Evolutionary conservation across 2,888 invertebrate species (phyloP), one percentile per base, ranked within the genome.

Genomic region (Apodemia duryi): DNA sequence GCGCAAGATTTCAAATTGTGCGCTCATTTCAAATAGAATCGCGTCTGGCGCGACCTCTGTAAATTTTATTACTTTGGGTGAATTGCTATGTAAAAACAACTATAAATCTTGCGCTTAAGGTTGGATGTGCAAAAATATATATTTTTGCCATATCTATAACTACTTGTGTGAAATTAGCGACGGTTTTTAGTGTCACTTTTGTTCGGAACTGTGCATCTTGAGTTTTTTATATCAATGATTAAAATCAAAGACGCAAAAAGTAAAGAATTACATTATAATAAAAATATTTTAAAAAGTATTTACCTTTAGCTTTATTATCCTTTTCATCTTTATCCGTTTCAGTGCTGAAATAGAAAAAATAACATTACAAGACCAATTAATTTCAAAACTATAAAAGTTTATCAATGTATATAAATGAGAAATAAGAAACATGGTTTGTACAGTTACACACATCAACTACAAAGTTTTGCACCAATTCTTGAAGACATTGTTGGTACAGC

Each of bases 381-480:
- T 41, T 61, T 46, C 13, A 51, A 51, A n/a, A 21, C 51, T 51
- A 21, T 21, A 6, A n/a, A 21, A 62, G n/a, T 43, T 43, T 28
- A 43, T 13, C 6, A 46, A 62, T 63, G 28, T 52, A 32, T 5
- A n/a, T 61, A 57, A 57, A 43, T 35, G 41, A 54, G 28, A 63
- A 54, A 38, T 32, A 32, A 52, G 61, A 49, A 68, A 57, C 43
- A 63, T 51, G 49, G 6, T 21, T 64, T 64, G 66, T 70, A 65
- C 57, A 65, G 65, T 65, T 64, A 70, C 71, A 74, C 72, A 71
- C 72, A 73, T 85, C 85, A 79, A 74, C 91, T 91, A 92, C 92
- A 92, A 92, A 92, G 92, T 91, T 92, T 92, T 92, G 92, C 92
- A 92, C 92, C 91, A 80, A 75, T 78, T 79, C 77, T 85, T 81